A percentile compares a stretch with the other conserved stretches of the same genome.
Evolutionary conservation across 2,888 invertebrate species (phyloP).

Genomic region (Sisyra terminalis): DNA sequence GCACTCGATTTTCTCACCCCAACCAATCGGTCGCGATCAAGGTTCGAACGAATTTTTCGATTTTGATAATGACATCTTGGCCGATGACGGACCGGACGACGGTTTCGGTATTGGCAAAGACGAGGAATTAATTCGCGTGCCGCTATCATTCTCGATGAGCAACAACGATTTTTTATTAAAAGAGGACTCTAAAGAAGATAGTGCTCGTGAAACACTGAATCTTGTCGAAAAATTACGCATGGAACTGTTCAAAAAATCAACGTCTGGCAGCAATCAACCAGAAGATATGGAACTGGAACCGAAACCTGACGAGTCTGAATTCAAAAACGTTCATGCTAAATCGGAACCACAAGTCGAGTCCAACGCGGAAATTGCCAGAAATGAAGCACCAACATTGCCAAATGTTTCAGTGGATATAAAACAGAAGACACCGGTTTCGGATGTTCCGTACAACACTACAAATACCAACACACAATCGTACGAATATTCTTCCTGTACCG

Average conservation of each 20-base stretch:
- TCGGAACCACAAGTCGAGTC: too few species aligned
- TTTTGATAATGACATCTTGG: conserved; percentile 40
- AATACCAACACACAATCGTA: too few species aligned
- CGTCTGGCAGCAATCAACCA: conserved; percentile 26
- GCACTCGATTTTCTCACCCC: conserved; percentile 56
- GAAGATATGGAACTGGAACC: conserved; percentile 8
- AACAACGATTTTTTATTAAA: conserved; percentile 46
- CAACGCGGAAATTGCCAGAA: conserved; percentile 18
- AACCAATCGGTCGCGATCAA: conserved; percentile 33
- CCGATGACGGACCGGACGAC: conserved; percentile 41
- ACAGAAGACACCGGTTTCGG: not conserved
- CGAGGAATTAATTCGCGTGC: conserved; percentile 42
- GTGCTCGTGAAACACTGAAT: conserved; percentile 66
- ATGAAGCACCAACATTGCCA: conserved; percentile 14
- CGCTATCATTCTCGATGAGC: conserved; percentile 39
- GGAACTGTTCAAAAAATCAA: conserved; percentile 51
- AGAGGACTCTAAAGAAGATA: conserved; percentile 68
- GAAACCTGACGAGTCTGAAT: not conserved
- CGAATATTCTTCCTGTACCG: too few species aligned
- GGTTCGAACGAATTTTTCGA: conserved; percentile 38
- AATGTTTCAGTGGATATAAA: not conserved
- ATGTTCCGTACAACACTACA: too few species aligned
- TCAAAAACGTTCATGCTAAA: conserved; percentile 13
- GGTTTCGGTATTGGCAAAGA: conserved; percentile 44
- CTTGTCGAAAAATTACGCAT: conserved; percentile 68